phyloP scores from a whole-genome alignment of 2,797 vertebrate species.

The Pogoniulus pusillus region DNA sequence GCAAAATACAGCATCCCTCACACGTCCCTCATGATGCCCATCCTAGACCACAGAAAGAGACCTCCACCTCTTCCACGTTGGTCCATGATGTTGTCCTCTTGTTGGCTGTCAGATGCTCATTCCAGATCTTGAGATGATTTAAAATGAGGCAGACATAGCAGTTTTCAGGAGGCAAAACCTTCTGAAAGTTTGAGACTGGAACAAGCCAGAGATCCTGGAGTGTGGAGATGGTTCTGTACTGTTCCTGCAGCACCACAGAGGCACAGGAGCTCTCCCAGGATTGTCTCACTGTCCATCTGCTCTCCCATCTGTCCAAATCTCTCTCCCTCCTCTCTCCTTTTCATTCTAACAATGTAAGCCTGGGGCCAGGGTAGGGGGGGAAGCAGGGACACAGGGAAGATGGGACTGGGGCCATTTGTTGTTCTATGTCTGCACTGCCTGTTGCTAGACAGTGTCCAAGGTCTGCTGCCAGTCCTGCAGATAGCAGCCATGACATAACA shows the following conservation, averaged over 20 bases:
- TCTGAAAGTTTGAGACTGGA: background rate
- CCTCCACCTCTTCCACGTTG: background rate
- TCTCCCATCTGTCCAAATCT: conserved; percentile 25
- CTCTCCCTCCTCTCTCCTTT: background rate
- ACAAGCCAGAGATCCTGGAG: background rate
- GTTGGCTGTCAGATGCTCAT: background rate
- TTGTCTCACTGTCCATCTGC: conserved; percentile 42
- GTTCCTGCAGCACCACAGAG: background rate
- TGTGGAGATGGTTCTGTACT: background rate
- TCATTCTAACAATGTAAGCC: background rate
- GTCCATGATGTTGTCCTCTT: background rate
- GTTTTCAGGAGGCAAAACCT: background rate
- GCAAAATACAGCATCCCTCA: background rate
- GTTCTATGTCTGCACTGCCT: background rate
- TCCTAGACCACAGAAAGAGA: background rate
- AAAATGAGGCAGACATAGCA: background rate
- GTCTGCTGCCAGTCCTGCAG: background rate
- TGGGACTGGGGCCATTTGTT: background rate
- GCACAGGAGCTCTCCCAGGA: background rate
- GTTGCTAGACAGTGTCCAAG: background rate
- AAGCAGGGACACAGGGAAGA: background rate
- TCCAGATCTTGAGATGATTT: background rate
- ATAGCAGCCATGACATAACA: background rate
- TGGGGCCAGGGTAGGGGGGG: accelerated
- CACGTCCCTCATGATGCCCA: accelerated